A percentile compares a stretch with the other conserved stretches of the same genome.
Evolutionary conservation across 2,113 vertebrate genomes (phyloP).

Genomic region (Colaptes auratus): DNA sequence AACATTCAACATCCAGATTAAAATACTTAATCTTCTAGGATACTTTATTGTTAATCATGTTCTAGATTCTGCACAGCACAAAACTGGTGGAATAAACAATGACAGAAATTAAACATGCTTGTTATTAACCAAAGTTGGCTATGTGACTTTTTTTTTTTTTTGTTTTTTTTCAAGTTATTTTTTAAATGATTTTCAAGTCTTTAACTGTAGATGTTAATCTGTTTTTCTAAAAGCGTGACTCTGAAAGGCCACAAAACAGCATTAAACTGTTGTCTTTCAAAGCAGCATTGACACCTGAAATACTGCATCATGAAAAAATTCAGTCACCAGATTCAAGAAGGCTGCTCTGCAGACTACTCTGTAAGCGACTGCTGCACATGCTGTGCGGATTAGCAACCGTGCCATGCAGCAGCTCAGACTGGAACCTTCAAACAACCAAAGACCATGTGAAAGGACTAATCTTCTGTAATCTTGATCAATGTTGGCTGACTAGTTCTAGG

Average conservation of each 20-base stretch:
- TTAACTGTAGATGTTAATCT: background rate
- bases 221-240: background rate
- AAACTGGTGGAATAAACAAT: background rate
- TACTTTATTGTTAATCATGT: background rate
- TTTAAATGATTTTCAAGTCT: background rate
- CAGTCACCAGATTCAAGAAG: background rate
- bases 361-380: accelerated
- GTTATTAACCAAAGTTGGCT: background rate
- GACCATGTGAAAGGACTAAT: accelerated
- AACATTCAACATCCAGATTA: background rate
- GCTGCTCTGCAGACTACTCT: background rate
- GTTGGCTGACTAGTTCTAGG: background rate
- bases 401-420: background rate
- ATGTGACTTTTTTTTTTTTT: no score
- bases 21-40: background rate
- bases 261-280: background rate
- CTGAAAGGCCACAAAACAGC: background rate
- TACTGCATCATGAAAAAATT: background rate
- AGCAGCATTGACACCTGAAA: background rate
- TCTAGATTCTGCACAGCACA: background rate
- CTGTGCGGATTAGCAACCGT: accelerated
- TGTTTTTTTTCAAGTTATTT: background rate
- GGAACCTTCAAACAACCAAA: background rate
- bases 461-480: background rate
- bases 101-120: background rate